Percentiles rank a stretch among this genome's conserved stretches.
phyloP scores from a whole-genome alignment of 2,797 vertebrate species.

The Gadopsis bispinosus region DNA sequence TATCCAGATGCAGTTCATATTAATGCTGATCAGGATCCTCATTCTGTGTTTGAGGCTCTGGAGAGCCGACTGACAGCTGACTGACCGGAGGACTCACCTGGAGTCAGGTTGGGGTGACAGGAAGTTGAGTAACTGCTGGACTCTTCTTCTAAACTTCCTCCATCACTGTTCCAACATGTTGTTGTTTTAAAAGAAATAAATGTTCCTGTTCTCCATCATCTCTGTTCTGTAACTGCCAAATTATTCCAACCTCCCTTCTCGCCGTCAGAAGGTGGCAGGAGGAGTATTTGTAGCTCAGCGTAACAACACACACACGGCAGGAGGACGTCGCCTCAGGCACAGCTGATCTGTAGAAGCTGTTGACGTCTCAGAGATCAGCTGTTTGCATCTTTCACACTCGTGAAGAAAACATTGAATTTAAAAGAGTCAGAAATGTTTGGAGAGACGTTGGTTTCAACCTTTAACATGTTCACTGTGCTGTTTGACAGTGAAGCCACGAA shows the following conservation, averaged over 20 bases:
- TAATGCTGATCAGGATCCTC: slow-evolving; percentile 91
- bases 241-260: too few species aligned
- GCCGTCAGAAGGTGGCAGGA: too few species aligned
- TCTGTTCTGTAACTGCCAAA: too few species aligned
- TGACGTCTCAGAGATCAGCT: slow-evolving; percentile 9
- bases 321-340: slow-evolving; percentile 11
- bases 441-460: neutral
- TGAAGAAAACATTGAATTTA: neutral
- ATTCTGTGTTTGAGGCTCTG: slow-evolving; percentile 88
- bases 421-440: neutral
- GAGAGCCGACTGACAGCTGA: slow-evolving; percentile 81
- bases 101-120: too few species aligned
- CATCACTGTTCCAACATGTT: too few species aligned
- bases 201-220: too few species aligned
- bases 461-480: too few species aligned
- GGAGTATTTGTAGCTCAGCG: too few species aligned
- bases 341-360: neutral
- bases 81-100: slow-evolving; percentile 34
- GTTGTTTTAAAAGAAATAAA: too few species aligned
- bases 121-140: too few species aligned
- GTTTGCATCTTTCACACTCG: neutral
- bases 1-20: slow-evolving; percentile 84
- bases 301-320: too few species aligned
- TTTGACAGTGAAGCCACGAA: too few species aligned
- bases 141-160: neutral